Base-by-base conservation (phyloP, 2,797 vertebrate genomes). In the Acanthopagrus latus region DNA sequence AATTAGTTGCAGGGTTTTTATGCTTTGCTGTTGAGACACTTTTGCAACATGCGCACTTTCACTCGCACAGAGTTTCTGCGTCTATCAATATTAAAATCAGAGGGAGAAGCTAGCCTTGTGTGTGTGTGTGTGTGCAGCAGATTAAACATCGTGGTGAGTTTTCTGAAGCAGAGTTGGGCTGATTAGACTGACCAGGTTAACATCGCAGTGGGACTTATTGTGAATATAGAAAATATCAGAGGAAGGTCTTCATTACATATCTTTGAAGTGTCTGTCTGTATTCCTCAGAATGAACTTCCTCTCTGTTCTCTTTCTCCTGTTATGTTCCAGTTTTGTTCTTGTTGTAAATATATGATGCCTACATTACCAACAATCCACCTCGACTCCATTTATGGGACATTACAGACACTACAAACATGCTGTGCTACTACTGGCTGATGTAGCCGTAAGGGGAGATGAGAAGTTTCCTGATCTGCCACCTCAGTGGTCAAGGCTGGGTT, bases 1-100 rank as follows among this genome's bases (percentile, higher is more conserved):
- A 93, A 93, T 93, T 92, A 94, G 76, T n/a, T 73, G 64, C 50
- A 70, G 79, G 62, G 66, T 86, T 89, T 83, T 84, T 70, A 74
- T 80, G 72, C 76, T 74, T 74, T 77, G 75, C 72, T 78, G 75
- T 76, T 69, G 67, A 83, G 81, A 84, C 50, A 46, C 69, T 88
- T 86, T 70, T 85, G 80, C 82, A 80, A 80, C 71, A 81, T 84
- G 67, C 75, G 85, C 82, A 85, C 69, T 90, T 81, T 86, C 52
- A 57, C 63, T 71, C 17, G 23, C 59, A 76, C 68, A 65, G 78
- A 84, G 64, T 75, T 82, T 86, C 50, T 68, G 57, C 13, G 60
- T 68, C 75, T 57, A 75, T 86, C 71, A 77, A 41, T 86, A 88
- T 90, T 84, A 82, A 83, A 88, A 88, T 67, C 10, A 64, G 13